Evolutionary conservation across 2,113 vertebrate species (phyloP).

Genomic region (Lophura nycthemera): DNA sequence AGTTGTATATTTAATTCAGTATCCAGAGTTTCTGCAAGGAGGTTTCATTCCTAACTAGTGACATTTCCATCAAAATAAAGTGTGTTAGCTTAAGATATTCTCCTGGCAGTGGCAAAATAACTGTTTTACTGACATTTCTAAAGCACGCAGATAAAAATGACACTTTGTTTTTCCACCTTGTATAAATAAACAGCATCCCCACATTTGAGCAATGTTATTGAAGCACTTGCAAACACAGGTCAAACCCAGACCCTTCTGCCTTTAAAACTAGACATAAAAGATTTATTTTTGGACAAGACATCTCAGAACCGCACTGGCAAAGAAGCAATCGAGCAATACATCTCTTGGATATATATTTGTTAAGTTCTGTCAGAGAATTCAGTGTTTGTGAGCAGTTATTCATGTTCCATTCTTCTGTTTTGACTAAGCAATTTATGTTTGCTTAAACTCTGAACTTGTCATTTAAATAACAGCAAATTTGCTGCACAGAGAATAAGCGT

Average conservation of each 20-base stretch:
- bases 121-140: constrained; percentile 38
- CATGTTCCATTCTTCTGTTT: not conserved
- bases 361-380: not conserved
- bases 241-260: not conserved
- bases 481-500: not conserved
- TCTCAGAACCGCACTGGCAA: not conserved
- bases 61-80: constrained; percentile 52
- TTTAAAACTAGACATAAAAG: constrained; percentile 11
- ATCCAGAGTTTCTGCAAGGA: constrained; percentile 17
- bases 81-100: constrained; percentile 42
- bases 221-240: not conserved
- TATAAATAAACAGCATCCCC: constrained; percentile 33
- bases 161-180: not conserved
- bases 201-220: constrained; percentile 5
- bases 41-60: constrained; percentile 4
- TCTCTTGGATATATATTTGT: not conserved
- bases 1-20: constrained; percentile 38
- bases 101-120: constrained; percentile 20
- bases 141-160: constrained; percentile 19
- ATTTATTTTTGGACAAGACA: not conserved
- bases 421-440: constrained; percentile 27
- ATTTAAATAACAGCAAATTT: not conserved
- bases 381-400: not conserved
- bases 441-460: constrained; percentile 16
- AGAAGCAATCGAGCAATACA: not conserved